phyloP scores from a whole-genome alignment of 2,888 invertebrate genomes.

The Conus canariensis region DNA sequence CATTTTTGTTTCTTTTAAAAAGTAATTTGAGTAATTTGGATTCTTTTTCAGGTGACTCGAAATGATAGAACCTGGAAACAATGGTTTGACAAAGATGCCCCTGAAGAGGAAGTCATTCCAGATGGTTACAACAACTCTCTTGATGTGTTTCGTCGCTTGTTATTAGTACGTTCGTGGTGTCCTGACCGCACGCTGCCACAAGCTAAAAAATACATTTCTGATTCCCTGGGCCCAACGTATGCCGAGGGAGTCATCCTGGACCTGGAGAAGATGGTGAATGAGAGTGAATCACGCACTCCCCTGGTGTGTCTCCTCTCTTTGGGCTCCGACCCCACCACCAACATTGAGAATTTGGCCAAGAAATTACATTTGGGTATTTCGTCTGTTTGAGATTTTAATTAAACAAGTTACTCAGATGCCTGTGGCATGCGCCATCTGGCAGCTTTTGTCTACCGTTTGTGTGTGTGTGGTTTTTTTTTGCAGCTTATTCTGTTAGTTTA shows the following conservation, averaged over 20 bases:
- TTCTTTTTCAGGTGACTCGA: constrained; percentile 63
- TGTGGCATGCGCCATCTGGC: neutral
- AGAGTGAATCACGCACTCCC: constrained; percentile 74
- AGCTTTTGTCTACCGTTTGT: neutral
- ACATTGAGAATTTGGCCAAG: constrained; percentile 77
- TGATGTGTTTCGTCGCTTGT: constrained; percentile 77
- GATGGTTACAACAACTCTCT: constrained; percentile 77
- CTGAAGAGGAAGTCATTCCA: constrained; percentile 78
- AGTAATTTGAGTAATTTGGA: too few species aligned
- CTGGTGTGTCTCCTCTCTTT: constrained; percentile 78
- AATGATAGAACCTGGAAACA: constrained; percentile 78
- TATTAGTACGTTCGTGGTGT: constrained; percentile 78
- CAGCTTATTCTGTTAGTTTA: too few species aligned
- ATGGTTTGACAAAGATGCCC: constrained; percentile 79
- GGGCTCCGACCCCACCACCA: constrained; percentile 79
- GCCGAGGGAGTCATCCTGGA: constrained; percentile 78
- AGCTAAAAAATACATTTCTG: constrained; percentile 76
- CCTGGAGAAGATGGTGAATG: constrained; percentile 77
- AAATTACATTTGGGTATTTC: constrained; percentile 73
- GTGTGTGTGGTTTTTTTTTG: too few species aligned
- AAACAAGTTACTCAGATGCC: neutral
- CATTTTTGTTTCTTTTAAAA: too few species aligned
- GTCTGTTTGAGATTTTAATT: neutral
- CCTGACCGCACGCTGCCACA: constrained; percentile 78
- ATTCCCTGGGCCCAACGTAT: constrained; percentile 76